These are phyloP conservation scores for Drosophila saltans DNA, from an alignment of 1,140 invertebrate species.

Conservation along the genomic window DNA sequence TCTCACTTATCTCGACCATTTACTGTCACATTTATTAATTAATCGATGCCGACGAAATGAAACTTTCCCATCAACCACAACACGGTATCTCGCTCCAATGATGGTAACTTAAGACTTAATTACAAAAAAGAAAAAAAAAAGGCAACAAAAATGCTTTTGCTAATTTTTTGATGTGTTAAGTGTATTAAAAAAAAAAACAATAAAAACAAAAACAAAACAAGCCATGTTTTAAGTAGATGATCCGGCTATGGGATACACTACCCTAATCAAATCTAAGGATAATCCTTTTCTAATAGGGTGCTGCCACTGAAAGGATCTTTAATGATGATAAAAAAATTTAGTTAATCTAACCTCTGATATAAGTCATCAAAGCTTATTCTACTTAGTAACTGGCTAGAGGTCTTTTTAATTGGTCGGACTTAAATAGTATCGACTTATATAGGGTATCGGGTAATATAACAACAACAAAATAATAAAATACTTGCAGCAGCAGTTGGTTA, in stretches of 20 bases:
- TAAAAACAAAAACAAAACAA: too few relatives aligned
- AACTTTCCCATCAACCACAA: conserved; percentile 41
- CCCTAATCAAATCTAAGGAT: too few relatives aligned
- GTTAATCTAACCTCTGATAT: too few relatives aligned
- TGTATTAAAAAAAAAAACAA: conserved; percentile 31
- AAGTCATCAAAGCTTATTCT: too few relatives aligned
- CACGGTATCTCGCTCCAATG: conserved; percentile 44
- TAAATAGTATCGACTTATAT: too few relatives aligned
- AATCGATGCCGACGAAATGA: conserved; percentile 56
- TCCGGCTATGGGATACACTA: not conserved
- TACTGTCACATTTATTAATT: conserved; percentile 81
- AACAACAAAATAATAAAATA: not conserved
- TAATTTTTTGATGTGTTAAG: conserved; percentile 74
- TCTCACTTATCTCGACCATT: conserved; percentile 69
- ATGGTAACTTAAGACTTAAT: conserved; percentile 76
- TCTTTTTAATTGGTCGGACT: too few relatives aligned
- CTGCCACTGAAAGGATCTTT: too few relatives aligned
- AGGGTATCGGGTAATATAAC: conserved; percentile 1
- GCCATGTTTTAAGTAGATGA: not conserved
- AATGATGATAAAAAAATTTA: too few relatives aligned
- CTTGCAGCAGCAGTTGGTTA: not conserved
- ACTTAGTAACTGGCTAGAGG: too few relatives aligned
- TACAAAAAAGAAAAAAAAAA: conserved; percentile 46
- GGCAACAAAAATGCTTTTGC: conserved; percentile 29
- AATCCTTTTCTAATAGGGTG: too few relatives aligned